Evolutionary conservation across 2,113 vertebrate species (phyloP), one percentile per base, ranked within the genome.

Genomic region (Aptenodytes patagonicus): DNA sequence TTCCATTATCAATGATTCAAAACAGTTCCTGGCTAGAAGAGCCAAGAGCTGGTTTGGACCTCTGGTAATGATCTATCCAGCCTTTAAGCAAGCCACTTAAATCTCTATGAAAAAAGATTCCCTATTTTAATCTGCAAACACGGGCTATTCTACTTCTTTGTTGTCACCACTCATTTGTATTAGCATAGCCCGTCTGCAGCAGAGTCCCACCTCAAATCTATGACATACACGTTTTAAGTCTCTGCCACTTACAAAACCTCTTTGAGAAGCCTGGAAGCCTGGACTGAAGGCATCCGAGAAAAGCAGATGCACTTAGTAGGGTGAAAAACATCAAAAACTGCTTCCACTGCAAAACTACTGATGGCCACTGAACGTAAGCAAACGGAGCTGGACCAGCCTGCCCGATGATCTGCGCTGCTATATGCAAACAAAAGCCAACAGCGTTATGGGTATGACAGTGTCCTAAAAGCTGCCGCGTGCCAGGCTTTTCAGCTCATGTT

Each of bases 351-450:
- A 31, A 11, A 34, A 8, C 26, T 2, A 6, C 36, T 2, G 54
- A 9, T 1, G 32, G 38, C 22, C 54, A 3, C 28, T 5, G 18
- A 0, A 31, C 2, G 31, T 5, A 20, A 0, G 7, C 44, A 17
- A 3, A 5, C 0, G 1, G 66, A 16, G 61, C 42, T 5, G 68
- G 55, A 13, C 8, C 73, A 8, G 81, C 34, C 62, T 6, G n/a
- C 17, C 26, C 7, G 0, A 7, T 0, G 17, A 10, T 4, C n/a
- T 0, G 6, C 22, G 1, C 11, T 1, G 57, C 21, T 7, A 1
- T 1, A 0, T 0, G 29, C 11, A 3, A 29, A 14, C 66, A 19
- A 34, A n/a, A 26, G 31, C 38, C 89, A 4, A 0, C 1, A 1
- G 75, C 0, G 2, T 12, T 6, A 36, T 1, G 13, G 18, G 22